A percentile compares a stretch with the other conserved stretches of the same genome.
These are phyloP conservation scores for Thrips palmi DNA, from an alignment of 1,140 invertebrate genomes.

Conservation along the genomic window DNA sequence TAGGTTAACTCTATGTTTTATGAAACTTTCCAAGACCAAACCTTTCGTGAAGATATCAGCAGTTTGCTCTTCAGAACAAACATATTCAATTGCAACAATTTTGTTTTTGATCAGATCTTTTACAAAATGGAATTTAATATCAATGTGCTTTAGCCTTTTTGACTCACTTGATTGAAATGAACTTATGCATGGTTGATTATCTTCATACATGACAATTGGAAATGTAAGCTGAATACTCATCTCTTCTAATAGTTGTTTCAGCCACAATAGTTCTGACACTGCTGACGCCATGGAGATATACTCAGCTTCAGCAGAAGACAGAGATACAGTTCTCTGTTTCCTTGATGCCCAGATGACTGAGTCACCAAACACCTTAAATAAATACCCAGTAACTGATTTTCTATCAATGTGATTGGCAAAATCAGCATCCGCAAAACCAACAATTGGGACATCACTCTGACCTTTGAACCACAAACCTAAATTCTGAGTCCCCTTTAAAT, in stretches of 20 bases:
- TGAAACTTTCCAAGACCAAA: too few relatives aligned
- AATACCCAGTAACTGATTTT: slow-evolving; percentile 21
- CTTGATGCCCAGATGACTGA: slow-evolving; percentile 18
- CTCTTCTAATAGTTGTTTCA: neutral
- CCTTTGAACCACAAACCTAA: slow-evolving; percentile 12
- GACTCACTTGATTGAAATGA: too few relatives aligned
- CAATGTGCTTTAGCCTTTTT: slow-evolving; percentile 21
- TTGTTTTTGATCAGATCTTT: slow-evolving; percentile 14
- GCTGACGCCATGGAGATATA: slow-evolving; percentile 24
- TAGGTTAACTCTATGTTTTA: too few relatives aligned
- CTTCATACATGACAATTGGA: slow-evolving; percentile 8
- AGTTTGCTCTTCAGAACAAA: neutral
- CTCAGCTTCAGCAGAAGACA: slow-evolving; percentile 23
- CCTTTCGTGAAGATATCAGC: slow-evolving; percentile 10
- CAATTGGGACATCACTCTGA: neutral
- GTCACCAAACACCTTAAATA: slow-evolving; percentile 14
- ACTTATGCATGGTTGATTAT: too few relatives aligned
- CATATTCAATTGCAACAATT: slow-evolving; percentile 4
- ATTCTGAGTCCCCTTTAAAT: slow-evolving; percentile 16
- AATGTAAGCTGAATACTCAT: too few relatives aligned
- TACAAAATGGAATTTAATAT: slow-evolving; percentile 17
- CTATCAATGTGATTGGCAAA: slow-evolving; percentile 20
- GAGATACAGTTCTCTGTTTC: slow-evolving; percentile 21
- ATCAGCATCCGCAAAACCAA: slow-evolving; percentile 21
- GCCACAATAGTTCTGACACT: slow-evolving; percentile 20